Percentiles rank a stretch among this genome's conserved stretches.
These are phyloP conservation scores for Lithobius niger DNA, from an alignment of 1,140 invertebrate genomes.

Conservation along the genomic window DNA sequence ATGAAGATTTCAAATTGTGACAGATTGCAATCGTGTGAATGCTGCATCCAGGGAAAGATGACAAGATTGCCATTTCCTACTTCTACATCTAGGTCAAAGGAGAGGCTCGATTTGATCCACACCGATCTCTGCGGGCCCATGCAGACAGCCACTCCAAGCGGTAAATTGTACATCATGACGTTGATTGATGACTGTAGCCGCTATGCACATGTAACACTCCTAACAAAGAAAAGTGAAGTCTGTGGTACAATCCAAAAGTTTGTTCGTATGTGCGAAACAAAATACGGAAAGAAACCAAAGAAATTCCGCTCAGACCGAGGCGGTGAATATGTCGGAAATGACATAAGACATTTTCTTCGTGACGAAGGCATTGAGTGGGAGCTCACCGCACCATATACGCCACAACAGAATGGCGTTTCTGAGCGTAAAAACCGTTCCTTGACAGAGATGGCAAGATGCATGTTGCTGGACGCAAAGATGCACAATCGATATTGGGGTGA, in stretches of 20 bases:
- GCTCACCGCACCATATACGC: conserved; percentile 25
- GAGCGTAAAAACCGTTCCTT: conserved; percentile 31
- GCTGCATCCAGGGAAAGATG: too few relatives aligned
- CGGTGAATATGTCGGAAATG: not conserved
- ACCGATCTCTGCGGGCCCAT: conserved; percentile 28
- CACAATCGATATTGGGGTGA: conserved; percentile 33
- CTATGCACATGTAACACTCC: not conserved
- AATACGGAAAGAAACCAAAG: not conserved
- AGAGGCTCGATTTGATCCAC: conserved; percentile 21
- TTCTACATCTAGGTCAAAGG: too few relatives aligned
- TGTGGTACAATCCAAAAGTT: not conserved
- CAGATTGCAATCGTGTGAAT: too few relatives aligned
- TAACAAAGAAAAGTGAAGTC: not conserved
- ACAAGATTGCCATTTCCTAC: too few relatives aligned
- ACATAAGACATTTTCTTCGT: conserved; percentile 6
- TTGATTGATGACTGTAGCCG: conserved; percentile 25
- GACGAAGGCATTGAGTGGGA: conserved; percentile 15
- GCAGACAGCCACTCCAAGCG: conserved; percentile 21
- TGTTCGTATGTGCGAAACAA: not conserved
- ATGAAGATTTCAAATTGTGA: too few relatives aligned
- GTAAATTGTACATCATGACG: conserved; percentile 26
- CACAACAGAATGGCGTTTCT: conserved; percentile 34
- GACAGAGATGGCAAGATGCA: conserved; percentile 27
- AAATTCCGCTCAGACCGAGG: not conserved
- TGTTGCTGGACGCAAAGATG: conserved; percentile 28